Conservation (phyloP, 1,140 invertebrate species). For the Drosophila auraria region DNA sequence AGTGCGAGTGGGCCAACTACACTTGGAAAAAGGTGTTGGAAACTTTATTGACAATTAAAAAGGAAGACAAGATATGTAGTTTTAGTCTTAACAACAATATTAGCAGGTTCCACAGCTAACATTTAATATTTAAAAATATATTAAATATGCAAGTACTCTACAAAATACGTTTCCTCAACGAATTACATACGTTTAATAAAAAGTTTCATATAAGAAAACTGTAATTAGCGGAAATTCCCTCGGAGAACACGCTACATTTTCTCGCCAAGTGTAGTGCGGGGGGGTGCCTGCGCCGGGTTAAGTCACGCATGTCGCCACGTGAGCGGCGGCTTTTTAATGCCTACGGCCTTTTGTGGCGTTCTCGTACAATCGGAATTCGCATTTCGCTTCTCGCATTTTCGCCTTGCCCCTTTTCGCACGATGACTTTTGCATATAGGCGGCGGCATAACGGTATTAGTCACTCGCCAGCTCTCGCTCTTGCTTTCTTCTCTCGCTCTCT, state of each 20-base stretch:
- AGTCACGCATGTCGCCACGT: conserved; percentile 43
- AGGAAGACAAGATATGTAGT: no score
- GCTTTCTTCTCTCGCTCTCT: background rate
- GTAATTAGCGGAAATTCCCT: no score
- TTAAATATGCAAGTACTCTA: no score
- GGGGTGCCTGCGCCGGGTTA: conserved; percentile 5
- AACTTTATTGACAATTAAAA: no score
- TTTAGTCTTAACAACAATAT: no score
- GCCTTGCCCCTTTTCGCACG: conserved; percentile 10
- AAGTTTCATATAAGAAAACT: no score
- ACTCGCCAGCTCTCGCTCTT: conserved; percentile 4
- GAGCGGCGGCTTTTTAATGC: conserved; percentile 32
- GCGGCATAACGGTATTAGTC: conserved; percentile 25
- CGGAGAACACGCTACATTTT: no score
- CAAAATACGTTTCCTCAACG: no score
- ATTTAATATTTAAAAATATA: no score
- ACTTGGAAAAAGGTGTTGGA: background rate
- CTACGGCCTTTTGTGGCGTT: conserved; percentile 20
- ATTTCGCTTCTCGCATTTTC: no score
- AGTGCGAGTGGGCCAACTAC: background rate
- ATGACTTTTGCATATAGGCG: conserved; percentile 6
- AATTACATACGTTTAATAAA: no score
- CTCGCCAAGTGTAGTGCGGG: background rate
- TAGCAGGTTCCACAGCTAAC: no score
- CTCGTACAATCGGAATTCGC: conserved; percentile 3